Evolutionary conservation across 2,797 vertebrate genomes (phyloP), one percentile per base, ranked within the genome.

Genomic region (Rhadinocentrus ornatus): DNA sequence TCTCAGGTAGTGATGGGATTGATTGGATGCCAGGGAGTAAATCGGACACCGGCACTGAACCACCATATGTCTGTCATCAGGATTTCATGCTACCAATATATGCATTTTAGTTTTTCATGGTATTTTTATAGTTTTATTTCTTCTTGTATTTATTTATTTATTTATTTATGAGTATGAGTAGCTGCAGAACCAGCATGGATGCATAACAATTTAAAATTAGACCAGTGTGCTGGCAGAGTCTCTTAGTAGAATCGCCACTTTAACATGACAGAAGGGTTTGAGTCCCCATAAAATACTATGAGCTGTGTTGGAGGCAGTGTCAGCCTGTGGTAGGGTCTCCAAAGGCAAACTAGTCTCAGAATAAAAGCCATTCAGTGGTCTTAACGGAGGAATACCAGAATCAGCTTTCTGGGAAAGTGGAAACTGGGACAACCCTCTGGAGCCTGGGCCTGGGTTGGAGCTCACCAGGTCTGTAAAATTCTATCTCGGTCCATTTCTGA

Each of bases 1-100:
- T 83, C 86, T 86, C 73, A 1, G 78, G 72, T 78, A 81, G 80
- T 84, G 86, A 91, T 86, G 86, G 82, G 85, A 92, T 92, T 91
- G 88, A 91, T 88, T 87, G 77, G 76, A 86, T 88, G 81, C 77
- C 83, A 78, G 79, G 52, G 81, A 81, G 82, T 74, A 80, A 81
- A 89, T 86, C 81, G 82, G 85, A 89, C 86, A 86, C 83, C 71
- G 81, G 77, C 73, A 77, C 74, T 69, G 85, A 78, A 81, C 74
- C 70, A 58, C 58, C 63, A 81, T 76, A 74, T 73, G 69, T 80
- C 78, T 75, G 73, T 73, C 60, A 65, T 64, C 65, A 22, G 71
- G 77, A 72, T 81, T 84, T 63, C 64, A 67, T 55, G 48, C 48
- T 16, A 15, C 62, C 73, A 57, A 69, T 60, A 52, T 41, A 35